These are phyloP conservation scores for Callospermophilus lateralis DNA, from an alignment of 2,113 vertebrate genomes.

Conservation along the genomic window DNA sequence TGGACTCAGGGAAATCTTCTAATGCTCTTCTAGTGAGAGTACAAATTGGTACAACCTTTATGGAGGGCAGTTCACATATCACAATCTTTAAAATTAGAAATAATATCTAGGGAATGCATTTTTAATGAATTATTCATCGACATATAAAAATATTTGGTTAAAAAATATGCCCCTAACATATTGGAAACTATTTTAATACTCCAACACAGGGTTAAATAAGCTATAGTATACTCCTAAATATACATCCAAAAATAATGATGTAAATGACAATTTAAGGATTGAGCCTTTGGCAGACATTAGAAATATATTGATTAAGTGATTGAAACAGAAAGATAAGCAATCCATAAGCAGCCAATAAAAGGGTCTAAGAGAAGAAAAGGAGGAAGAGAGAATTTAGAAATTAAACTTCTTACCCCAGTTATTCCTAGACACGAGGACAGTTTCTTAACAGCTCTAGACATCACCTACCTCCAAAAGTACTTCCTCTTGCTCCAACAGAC, in stretches of 20 bases:
- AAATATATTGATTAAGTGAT: not conserved
- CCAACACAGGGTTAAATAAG: not conserved
- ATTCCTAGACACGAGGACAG: no score
- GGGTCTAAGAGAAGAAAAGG: no score
- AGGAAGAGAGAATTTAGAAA: no score
- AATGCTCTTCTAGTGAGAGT: not conserved
- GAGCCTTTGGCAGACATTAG: not conserved
- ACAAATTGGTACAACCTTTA: not conserved
- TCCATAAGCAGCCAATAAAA: no score
- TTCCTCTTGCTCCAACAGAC: no score
- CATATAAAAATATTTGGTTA: slow-evolving; percentile 26
- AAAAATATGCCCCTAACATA: not conserved
- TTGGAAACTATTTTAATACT: not conserved
- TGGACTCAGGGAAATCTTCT: not conserved
- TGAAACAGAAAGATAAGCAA: not conserved
- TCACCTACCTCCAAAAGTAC: no score
- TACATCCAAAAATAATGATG: not conserved
- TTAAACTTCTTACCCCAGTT: no score
- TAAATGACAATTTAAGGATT: not conserved
- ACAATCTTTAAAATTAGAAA: not conserved
- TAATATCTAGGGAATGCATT: not conserved
- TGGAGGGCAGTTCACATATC: not conserved
- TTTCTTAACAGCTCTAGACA: no score
- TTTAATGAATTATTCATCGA: not conserved
- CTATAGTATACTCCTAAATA: not conserved